Evolutionary conservation across 2,797 vertebrate species (phyloP).

Genomic region (Microcaecilia unicolor): DNA sequence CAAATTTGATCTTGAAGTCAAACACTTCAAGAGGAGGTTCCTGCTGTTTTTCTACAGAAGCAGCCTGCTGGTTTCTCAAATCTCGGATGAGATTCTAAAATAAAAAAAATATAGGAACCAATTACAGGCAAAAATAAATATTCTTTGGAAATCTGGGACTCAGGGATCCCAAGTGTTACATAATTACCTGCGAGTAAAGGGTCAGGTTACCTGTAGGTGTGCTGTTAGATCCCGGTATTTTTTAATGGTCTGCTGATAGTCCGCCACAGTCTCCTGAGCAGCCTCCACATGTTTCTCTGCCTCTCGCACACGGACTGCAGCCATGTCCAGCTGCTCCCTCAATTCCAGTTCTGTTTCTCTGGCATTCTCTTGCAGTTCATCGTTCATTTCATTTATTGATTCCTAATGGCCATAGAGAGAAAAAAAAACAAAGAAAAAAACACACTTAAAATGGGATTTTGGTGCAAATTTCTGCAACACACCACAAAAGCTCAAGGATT

Average conservation of each 20-base stretch:
- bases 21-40: constrained; percentile 86
- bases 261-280: constrained; percentile 87
- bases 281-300: constrained; percentile 86
- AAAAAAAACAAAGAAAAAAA: background rate
- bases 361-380: constrained; percentile 92
- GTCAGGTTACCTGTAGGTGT: constrained; percentile 77
- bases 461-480: no score
- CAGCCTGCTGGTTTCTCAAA: constrained; percentile 81
- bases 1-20: constrained; percentile 98
- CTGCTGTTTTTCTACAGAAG: constrained; percentile 76
- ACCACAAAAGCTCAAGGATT: no score
- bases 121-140: no score
- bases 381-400: constrained; percentile 97
- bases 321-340: constrained; percentile 89
- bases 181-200: no score
- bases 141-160: no score
- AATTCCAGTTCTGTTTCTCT: constrained; percentile 93
- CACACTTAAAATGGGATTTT: no score
- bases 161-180: no score
- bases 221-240: constrained; percentile 91
- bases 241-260: constrained; percentile 94
- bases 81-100: constrained; percentile 87
- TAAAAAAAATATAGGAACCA: background rate
- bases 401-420: no score
- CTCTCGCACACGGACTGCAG: constrained; percentile 62